Evolutionary conservation across 2,113 vertebrate genomes (phyloP).

Genomic region (Epinephelus fuscoguttatus): DNA sequence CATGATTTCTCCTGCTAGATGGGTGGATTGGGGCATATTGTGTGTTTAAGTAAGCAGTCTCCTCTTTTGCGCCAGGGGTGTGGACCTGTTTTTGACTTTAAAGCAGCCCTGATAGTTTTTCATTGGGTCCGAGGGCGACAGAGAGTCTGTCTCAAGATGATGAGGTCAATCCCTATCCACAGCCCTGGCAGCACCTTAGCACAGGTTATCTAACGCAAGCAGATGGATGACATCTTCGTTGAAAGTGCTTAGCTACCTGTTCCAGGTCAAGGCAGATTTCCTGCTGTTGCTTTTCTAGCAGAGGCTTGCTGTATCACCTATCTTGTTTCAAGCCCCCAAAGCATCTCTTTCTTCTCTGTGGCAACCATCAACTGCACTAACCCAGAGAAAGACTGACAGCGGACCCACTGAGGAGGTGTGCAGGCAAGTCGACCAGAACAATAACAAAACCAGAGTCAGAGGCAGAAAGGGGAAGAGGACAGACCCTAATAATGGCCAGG

Average conservation of each 20-base stretch:
- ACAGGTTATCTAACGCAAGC: conserved; percentile 51
- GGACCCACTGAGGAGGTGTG: conserved; percentile 74
- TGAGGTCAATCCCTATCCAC: conserved; percentile 60
- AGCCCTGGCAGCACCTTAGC: conserved; percentile 33
- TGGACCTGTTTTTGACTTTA: conserved; percentile 60
- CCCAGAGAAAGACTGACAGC: conserved; percentile 76
- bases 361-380: conserved; percentile 67
- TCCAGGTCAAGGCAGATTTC: conserved; percentile 54
- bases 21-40: conserved; percentile 67
- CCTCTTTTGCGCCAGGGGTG: conserved; percentile 45
- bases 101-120: conserved; percentile 51
- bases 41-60: conserved; percentile 66
- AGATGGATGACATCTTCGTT: conserved; percentile 49
- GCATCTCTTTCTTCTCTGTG: conserved; percentile 68
- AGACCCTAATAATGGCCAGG: conserved; percentile 85
- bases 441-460: conserved; percentile 81
- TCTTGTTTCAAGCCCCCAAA: conserved; percentile 58
- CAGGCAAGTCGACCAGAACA: conserved; percentile 80
- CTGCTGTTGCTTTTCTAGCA: conserved; percentile 24
- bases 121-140: conserved; percentile 48
- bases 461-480: conserved; percentile 75
- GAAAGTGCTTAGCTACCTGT: conserved; percentile 60
- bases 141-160: conserved; percentile 65
- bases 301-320: conserved; percentile 45
- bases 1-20: conserved; percentile 79